These are phyloP conservation scores for Campoplex capitator DNA, from an alignment of 2,888 invertebrate genomes.

Conservation along the genomic window DNA sequence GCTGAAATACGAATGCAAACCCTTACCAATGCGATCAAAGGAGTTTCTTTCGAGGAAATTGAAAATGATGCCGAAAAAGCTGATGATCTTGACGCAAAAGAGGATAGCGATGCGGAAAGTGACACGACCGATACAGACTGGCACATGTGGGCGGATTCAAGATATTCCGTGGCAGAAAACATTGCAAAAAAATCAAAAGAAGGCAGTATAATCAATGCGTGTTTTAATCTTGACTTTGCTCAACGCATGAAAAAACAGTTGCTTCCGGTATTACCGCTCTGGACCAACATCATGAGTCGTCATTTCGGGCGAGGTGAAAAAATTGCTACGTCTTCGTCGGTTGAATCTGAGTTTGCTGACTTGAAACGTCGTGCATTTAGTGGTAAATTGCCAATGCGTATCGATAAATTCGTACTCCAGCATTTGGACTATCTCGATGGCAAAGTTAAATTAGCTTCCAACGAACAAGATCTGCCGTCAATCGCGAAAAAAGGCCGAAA, in stretches of 20 bases:
- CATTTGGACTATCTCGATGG: too few species aligned
- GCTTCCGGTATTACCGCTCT: constrained; percentile 63
- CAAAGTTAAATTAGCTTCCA: too few species aligned
- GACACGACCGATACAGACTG: constrained; percentile 35
- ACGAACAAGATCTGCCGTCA: too few species aligned
- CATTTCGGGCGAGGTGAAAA: constrained; percentile 52
- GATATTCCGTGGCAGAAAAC: constrained; percentile 46
- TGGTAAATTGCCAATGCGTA: too few species aligned
- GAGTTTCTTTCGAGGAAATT: constrained; percentile 1
- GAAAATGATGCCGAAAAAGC: not conserved
- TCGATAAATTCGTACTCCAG: too few species aligned
- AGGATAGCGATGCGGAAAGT: not conserved
- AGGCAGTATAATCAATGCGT: constrained; percentile 64
- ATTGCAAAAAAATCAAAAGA: constrained; percentile 44
- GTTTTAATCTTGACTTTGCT: constrained; percentile 62
- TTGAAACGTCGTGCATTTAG: too few species aligned
- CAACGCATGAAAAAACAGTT: constrained; percentile 50
- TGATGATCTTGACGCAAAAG: constrained; percentile 13
- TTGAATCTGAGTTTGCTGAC: too few species aligned
- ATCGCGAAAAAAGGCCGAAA: too few species aligned
- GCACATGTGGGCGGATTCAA: constrained; percentile 56
- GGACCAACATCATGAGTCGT: constrained; percentile 66
- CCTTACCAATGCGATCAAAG: constrained; percentile 36
- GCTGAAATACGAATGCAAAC: constrained; percentile 56
- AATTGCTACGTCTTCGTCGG: too few species aligned